A percentile compares a stretch with the other conserved stretches of the same genome.
These are phyloP conservation scores for Calypte anna DNA, from an alignment of 2,113 vertebrate genomes.

Conservation along the genomic window DNA sequence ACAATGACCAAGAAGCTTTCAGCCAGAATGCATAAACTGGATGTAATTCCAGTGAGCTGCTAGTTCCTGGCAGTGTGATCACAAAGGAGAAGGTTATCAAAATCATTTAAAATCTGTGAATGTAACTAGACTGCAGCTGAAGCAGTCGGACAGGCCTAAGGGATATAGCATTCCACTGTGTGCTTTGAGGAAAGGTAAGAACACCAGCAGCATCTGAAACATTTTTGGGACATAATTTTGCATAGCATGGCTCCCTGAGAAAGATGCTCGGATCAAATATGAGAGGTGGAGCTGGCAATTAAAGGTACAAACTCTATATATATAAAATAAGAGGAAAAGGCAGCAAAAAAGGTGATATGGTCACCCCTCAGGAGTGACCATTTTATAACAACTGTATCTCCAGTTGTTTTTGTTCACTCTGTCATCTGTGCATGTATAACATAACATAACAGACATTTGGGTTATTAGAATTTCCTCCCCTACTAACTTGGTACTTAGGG, in stretches of 20 bases:
- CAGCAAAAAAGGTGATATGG: background rate
- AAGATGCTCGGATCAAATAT: background rate
- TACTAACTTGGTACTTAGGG: background rate
- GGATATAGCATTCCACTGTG: background rate
- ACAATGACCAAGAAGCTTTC: background rate
- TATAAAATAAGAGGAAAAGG: background rate
- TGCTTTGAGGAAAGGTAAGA: background rate
- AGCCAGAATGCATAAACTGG: background rate
- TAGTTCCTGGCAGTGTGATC: slow-evolving; percentile 15
- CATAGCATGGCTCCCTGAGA: background rate
- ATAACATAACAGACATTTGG: background rate
- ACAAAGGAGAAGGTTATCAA: slow-evolving; percentile 33
- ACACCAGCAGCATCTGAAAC: background rate
- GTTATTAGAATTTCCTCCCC: background rate
- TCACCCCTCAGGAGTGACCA: background rate
- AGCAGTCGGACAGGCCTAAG: background rate
- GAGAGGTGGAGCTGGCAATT: background rate
- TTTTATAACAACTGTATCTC: background rate
- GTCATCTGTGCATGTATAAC: background rate
- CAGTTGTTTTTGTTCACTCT: background rate
- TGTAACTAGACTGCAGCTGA: background rate
- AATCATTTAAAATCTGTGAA: slow-evolving; percentile 17
- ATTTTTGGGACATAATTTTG: background rate
- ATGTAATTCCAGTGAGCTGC: slow-evolving; percentile 8
- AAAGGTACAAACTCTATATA: background rate